Percentiles rank a stretch among this genome's conserved stretches.
These are phyloP conservation scores for Coenonympha arcania DNA, from an alignment of 2,888 invertebrate species.

Conservation along the genomic window DNA sequence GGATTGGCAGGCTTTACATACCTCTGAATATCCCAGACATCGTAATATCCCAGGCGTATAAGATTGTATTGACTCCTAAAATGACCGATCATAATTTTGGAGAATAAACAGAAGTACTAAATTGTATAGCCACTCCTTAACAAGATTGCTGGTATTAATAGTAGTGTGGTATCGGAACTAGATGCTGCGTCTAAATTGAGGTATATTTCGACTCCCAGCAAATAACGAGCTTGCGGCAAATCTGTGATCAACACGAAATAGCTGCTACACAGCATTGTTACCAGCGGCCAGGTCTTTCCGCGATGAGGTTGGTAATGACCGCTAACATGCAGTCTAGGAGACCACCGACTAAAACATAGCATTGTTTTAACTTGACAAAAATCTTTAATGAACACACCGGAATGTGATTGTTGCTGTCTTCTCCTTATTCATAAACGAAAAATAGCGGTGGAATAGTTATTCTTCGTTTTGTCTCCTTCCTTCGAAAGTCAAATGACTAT, in stretches of 20 bases:
- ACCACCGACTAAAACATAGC: not conserved
- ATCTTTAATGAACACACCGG: no score
- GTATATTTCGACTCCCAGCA: not conserved
- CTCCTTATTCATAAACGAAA: no score
- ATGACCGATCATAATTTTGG: no score
- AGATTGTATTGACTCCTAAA: no score
- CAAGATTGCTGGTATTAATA: not conserved
- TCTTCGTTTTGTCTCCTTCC: no score
- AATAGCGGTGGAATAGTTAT: no score
- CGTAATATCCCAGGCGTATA: no score
- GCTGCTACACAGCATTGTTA: not conserved
- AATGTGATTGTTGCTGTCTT: no score
- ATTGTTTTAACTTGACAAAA: not conserved
- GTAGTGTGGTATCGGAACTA: not conserved
- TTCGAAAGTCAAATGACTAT: no score
- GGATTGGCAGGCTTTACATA: no score
- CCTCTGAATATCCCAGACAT: no score
- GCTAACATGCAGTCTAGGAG: not conserved
- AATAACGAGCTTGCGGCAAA: not conserved
- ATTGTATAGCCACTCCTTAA: not conserved
- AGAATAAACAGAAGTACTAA: no score
- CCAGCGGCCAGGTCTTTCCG: constrained; percentile 4
- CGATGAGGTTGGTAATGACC: constrained; percentile 4
- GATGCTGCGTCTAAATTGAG: not conserved
- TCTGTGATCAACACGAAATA: constrained; percentile 9